Percentiles rank a stretch among this genome's conserved stretches.
These are phyloP conservation scores for Lordiphosa stackelbergi DNA, from an alignment of 1,140 invertebrate genomes.

Conservation along the genomic window DNA sequence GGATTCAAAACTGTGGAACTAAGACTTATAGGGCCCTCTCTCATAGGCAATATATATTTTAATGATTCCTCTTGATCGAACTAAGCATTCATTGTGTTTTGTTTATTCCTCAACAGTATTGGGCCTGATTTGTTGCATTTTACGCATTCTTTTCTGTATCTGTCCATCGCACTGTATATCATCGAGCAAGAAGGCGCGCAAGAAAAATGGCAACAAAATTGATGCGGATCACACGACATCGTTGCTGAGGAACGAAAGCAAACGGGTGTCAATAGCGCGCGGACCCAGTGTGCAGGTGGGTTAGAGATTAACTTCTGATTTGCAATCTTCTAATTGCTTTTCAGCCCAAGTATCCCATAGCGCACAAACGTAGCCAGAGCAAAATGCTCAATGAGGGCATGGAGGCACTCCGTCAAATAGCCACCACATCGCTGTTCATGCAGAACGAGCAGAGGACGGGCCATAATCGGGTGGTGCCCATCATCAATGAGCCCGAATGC, in stretches of 20 bases:
- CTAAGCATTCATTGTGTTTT: conserved; percentile 5
- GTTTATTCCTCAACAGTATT: conserved; percentile 54
- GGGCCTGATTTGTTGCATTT: conserved; percentile 80
- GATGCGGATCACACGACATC: conserved; percentile 77
- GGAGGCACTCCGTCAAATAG: conserved; percentile 76
- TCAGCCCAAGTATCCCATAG: conserved; percentile 68
- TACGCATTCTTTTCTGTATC: conserved; percentile 81
- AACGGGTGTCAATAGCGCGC: conserved; percentile 72
- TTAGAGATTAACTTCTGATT: background rate
- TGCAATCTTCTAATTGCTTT: background rate
- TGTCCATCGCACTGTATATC: conserved; percentile 80
- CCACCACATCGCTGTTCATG: conserved; percentile 76
- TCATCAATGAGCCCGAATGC: conserved; percentile 71
- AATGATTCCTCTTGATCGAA: background rate
- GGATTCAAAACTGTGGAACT: conserved; percentile 91
- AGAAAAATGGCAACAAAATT: conserved; percentile 75
- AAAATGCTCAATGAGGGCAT: conserved; percentile 77
- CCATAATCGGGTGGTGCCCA: conserved; percentile 71
- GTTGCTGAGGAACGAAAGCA: conserved; percentile 69
- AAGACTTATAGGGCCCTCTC: conserved; percentile 88
- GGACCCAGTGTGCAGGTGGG: conserved; percentile 59
- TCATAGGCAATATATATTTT: conserved; percentile 78
- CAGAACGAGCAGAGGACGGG: conserved; percentile 74
- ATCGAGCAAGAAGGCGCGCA: conserved; percentile 70
- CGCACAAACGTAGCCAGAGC: conserved; percentile 73